Conservation (phyloP, 2,888 invertebrate species). For the Masnerella sp. region DNA sequence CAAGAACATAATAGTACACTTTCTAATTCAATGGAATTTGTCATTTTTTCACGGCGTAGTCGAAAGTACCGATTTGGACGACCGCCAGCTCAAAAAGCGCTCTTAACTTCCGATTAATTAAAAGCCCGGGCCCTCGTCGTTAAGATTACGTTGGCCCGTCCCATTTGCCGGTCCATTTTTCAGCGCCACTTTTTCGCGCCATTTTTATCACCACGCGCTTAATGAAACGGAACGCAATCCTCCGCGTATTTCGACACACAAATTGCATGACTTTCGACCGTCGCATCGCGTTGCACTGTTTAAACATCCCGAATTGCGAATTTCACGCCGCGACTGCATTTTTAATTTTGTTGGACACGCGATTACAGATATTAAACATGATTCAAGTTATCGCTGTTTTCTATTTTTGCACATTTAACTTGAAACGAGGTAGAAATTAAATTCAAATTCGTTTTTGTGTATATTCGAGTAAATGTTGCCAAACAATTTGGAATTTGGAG, state of each 20-base stretch:
- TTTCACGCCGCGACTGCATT: neutral
- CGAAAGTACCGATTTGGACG: conserved; percentile 16
- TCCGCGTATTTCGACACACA: neutral
- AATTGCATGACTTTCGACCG: conserved; percentile 1
- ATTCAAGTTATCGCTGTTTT: neutral
- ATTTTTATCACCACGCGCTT: too few species aligned
- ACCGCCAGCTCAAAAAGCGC: conserved; percentile 21
- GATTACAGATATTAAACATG: conserved; percentile 6
- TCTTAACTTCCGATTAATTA: conserved; percentile 36
- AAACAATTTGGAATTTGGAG: too few species aligned
- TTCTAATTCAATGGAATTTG: too few species aligned
- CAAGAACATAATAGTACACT: too few species aligned
- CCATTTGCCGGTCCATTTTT: too few species aligned
- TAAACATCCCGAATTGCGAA: too few species aligned
- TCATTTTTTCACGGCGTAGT: conserved; percentile 5
- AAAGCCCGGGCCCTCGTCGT: conserved; percentile 4
- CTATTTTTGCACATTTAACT: too few species aligned
- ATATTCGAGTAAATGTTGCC: too few species aligned
- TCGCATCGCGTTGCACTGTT: neutral
- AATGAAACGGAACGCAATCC: too few species aligned
- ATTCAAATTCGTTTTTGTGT: too few species aligned
- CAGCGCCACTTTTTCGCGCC: conserved; percentile 9
- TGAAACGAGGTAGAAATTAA: too few species aligned
- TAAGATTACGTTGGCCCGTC: conserved; percentile 26
- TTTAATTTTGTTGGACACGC: too few species aligned